phyloP scores from a whole-genome alignment of 2,797 vertebrate genomes.

The Gymnodraco acuticeps region DNA sequence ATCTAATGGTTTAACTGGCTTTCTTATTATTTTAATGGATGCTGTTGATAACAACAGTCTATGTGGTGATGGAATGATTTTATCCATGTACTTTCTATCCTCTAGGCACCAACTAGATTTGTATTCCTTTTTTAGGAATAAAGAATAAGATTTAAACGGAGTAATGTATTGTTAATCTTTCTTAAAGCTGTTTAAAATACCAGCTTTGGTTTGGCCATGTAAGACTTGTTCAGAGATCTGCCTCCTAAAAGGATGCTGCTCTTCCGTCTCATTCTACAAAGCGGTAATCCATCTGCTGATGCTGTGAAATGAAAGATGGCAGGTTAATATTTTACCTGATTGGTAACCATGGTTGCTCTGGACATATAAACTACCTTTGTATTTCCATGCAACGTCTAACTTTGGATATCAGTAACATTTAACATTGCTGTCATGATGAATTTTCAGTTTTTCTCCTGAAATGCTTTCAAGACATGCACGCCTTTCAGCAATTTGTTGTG shows the following conservation, averaged over 20 bases:
- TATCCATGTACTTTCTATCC: background rate
- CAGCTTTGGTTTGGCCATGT: background rate
- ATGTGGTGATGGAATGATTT: background rate
- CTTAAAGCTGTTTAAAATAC: background rate
- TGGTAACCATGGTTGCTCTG: slow-evolving; percentile 18
- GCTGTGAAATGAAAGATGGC: slow-evolving; percentile 9
- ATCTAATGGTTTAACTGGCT: too few species aligned
- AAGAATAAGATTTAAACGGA: too few species aligned
- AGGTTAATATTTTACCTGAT: slow-evolving; percentile 5
- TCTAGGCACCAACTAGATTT: background rate
- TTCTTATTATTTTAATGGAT: too few species aligned
- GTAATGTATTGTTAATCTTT: background rate
- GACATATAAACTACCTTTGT: slow-evolving; percentile 2
- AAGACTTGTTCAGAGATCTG: background rate
- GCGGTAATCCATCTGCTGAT: slow-evolving; percentile 1
- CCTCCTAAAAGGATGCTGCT: slow-evolving; percentile 2
- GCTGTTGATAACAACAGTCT: background rate
- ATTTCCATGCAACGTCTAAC: background rate
- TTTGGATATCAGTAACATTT: background rate
- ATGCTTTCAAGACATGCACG: background rate
- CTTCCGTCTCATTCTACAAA: background rate
- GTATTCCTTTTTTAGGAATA: background rate
- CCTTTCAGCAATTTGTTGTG: too few species aligned
- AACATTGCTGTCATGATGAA: background rate
- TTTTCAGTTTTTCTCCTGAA: background rate